Percentiles rank a stretch among this genome's conserved stretches.
These are phyloP conservation scores for Spodoptera litura DNA, from an alignment of 1,140 invertebrate species.

Conservation along the genomic window DNA sequence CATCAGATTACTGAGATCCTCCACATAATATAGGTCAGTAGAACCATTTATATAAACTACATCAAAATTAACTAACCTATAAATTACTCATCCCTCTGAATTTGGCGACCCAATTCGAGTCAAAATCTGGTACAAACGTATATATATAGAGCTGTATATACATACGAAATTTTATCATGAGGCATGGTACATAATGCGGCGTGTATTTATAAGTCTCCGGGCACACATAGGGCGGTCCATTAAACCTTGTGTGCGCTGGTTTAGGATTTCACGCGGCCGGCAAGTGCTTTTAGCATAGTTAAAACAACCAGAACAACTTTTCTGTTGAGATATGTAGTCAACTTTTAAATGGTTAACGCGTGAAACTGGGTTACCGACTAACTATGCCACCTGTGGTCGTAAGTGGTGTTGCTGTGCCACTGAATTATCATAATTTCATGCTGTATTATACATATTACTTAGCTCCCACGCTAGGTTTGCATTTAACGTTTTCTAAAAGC, in stretches of 20 bases:
- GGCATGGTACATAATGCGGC: slow-evolving; percentile 9
- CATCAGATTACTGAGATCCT: slow-evolving; percentile 8
- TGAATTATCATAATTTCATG: slow-evolving; percentile 14
- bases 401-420: slow-evolving; percentile 21
- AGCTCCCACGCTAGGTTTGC: not conserved
- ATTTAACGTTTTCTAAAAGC: slow-evolving; percentile 4
- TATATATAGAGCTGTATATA: slow-evolving; percentile 4
- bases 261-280: slow-evolving; percentile 45
- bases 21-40: slow-evolving; percentile 16
- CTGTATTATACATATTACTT: slow-evolving; percentile 10
- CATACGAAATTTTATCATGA: slow-evolving; percentile 35
- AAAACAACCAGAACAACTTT: slow-evolving; percentile 47
- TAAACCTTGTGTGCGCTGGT: slow-evolving; percentile 38
- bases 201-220: slow-evolving; percentile 49
- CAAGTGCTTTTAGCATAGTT: slow-evolving; percentile 56
- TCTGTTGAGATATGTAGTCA: slow-evolving; percentile 58
- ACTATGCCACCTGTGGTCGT: slow-evolving; percentile 71
- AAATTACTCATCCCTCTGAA: slow-evolving; percentile 17
- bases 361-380: slow-evolving; percentile 65
- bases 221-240: slow-evolving; percentile 36
- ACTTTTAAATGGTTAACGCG: slow-evolving; percentile 69
- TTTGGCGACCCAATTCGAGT: slow-evolving; percentile 22
- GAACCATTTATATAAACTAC: slow-evolving; percentile 23
- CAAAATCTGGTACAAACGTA: slow-evolving; percentile 20
- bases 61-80: slow-evolving; percentile 30